Base-by-base conservation (phyloP, 2,113 vertebrate species). In the Elephantulus edwardii region DNA sequence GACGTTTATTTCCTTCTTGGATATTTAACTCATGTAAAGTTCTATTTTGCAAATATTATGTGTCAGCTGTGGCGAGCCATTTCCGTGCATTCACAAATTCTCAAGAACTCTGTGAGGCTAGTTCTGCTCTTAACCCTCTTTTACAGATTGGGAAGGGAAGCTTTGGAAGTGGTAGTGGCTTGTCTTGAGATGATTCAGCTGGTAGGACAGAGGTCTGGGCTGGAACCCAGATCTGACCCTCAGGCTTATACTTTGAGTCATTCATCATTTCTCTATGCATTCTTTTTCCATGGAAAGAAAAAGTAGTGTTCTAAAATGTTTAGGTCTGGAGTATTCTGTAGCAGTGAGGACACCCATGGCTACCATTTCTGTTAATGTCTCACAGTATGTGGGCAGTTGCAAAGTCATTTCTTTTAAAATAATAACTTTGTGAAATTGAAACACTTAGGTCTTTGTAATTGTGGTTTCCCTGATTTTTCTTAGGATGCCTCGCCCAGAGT, bases 401-500 rank as follows among this genome's bases (percentile, higher is more conserved):
- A 56, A 64, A 86, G 46, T 64, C 62, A 40, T 66, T 93, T 56
- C 28, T 75, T 76, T 60, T 30, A 40, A 71, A 33, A 22, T 26
- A 56, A 54, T 14, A 76, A 33, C 28, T 35, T 64, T 64, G 24
- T 89, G 28, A 80, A 71, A 22, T 70, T 54, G 33, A 33, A 48
- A 30, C 30, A 70, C 89, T 79, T n/a, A 13, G 17, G 16, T 30
- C 64, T 89, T 79, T 54, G 2, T 74, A 68, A 68, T 82, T 40
- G 11, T n/a, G 17, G 24, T 12, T 84, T 86, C 70, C 52, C 68
- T 74, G 2, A 86, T 77, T 94, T 82, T 58, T 9, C 33, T 16
- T 90, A 99, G 99, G 99, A 99, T 96, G 96, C 98, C 50, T 98
- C 98, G 68, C 98, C 98, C 83, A 98, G 99, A 97, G 98, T 98